Evolutionary conservation across 2,888 invertebrate genomes (phyloP), one percentile per base, ranked within the genome.

Genomic region (Automeris io): DNA sequence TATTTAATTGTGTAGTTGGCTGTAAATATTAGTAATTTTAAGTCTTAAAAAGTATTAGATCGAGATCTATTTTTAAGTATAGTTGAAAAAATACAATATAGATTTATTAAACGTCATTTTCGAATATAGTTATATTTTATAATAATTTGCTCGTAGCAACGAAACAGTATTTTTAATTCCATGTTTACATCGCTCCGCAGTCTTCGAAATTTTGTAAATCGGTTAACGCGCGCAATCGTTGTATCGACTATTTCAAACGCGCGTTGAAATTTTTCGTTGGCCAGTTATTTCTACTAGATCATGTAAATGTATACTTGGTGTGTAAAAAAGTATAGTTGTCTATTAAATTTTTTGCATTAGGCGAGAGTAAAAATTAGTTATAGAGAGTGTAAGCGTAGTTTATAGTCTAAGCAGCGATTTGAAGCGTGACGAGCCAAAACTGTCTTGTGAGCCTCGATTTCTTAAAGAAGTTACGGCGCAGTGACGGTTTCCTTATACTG

Each of bases 101-200:
- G 60, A 58, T 43, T 52, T 52, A 59, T 64, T 56, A 44, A 56
- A 64, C 64, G 66, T 70, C 61, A 60, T 62, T 67, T 70, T 73
- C 62, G 68, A 72, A 72, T 70, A 65, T 64, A 62, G 58, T 73
- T 73, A 70, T 76, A n/a, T 76, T 74, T 76, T 72, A 58, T 69
- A 67, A 65, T 72, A 42, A 72, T 78, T 82, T 77, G 76, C 73
- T 64, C 59, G 62, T 75, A 73, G 80, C 82, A 82, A 77, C 82
- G 85, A 83, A 81, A 52, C 79, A 78, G 76, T 81, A 78, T 80
- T 78, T 68, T 60, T 61, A 33, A 21, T 18, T 19, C 19, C 32
- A 33, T 19, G 33, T 37, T 25, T 29, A 31, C 29, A 32, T 22
- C 32, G 31, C 46, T 37, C 37, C 37, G 37, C 37, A 23, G 31